Conservation (phyloP, 2,888 invertebrate genomes). For the Masnerella sp. region DNA sequence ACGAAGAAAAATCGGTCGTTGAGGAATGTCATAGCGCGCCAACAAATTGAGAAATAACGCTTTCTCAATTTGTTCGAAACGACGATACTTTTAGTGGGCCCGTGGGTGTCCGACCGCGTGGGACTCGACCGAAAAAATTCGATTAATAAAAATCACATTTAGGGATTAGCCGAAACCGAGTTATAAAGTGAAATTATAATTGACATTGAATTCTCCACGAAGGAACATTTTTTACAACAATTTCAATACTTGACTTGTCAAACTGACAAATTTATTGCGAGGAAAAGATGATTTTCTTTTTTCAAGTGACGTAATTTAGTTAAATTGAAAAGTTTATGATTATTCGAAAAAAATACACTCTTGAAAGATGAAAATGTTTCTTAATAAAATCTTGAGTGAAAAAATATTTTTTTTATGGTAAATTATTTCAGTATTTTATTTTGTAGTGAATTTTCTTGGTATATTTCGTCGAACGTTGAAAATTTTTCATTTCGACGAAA, state of each 20-base stretch:
- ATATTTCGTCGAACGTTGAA: no score
- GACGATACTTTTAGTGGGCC: not conserved
- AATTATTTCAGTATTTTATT: no score
- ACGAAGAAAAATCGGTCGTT: constrained; percentile 37
- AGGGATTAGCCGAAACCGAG: constrained; percentile 29
- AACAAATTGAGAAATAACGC: constrained; percentile 33
- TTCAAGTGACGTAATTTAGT: not conserved
- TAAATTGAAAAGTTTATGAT: not conserved
- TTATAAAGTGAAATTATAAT: constrained; percentile 14
- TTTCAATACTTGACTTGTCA: no score
- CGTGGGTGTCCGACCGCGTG: constrained; percentile 47
- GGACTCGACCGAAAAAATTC: constrained; percentile 33
- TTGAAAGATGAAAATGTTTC: no score
- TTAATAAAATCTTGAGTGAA: no score
- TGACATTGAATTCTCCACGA: constrained; percentile 22
- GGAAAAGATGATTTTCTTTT: no score
- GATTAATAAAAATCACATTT: constrained; percentile 52
- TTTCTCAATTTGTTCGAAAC: constrained; percentile 33
- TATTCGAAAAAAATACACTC: not conserved
- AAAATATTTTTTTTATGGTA: no score
- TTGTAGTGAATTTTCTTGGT: no score
- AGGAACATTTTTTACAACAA: constrained; percentile 1
- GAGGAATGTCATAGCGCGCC: constrained; percentile 23
- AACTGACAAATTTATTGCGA: no score
- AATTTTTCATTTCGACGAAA: no score